Evolutionary conservation across 2,888 invertebrate genomes (phyloP).

Genomic region (Helleia helle): DNA sequence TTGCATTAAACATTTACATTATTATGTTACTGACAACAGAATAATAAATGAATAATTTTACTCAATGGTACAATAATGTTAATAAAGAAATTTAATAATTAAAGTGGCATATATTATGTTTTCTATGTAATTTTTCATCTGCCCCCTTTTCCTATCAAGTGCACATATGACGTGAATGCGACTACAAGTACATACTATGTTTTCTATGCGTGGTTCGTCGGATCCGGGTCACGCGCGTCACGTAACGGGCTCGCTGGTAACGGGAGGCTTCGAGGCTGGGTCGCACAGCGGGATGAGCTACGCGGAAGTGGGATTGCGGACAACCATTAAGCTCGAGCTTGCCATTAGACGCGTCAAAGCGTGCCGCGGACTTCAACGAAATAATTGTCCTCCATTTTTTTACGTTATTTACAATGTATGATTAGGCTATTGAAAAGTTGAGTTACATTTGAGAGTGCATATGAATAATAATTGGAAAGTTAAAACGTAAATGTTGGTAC

Average conservation of each 20-base stretch:
- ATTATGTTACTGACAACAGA: too few relatives aligned
- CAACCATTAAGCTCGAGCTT: constrained; percentile 9
- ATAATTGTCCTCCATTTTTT: neutral
- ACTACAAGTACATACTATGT: constrained; percentile 32
- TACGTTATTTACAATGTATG: neutral
- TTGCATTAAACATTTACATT: too few relatives aligned
- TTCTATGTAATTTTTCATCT: too few relatives aligned
- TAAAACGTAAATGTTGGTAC: too few relatives aligned
- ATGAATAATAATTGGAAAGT: too few relatives aligned
- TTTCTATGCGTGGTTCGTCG: constrained; percentile 27
- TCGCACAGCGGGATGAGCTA: constrained; percentile 69
- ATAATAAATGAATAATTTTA: too few relatives aligned
- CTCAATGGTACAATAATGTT: too few relatives aligned
- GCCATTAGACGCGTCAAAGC: constrained; percentile 5
- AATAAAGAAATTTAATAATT: too few relatives aligned
- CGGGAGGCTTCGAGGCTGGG: constrained; percentile 54
- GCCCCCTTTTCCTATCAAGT: neutral
- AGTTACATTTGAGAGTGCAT: too few relatives aligned
- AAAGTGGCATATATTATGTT: too few relatives aligned
- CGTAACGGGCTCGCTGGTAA: constrained; percentile 66
- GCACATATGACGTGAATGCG: constrained; percentile 14
- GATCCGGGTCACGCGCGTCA: constrained; percentile 69
- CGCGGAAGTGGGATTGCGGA: constrained; percentile 60
- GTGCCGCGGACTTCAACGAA: constrained; percentile 1
- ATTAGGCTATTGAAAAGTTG: too few relatives aligned